These are phyloP conservation scores for Notocelia uddmanniana DNA, from an alignment of 2,888 invertebrate species.

Conservation along the genomic window DNA sequence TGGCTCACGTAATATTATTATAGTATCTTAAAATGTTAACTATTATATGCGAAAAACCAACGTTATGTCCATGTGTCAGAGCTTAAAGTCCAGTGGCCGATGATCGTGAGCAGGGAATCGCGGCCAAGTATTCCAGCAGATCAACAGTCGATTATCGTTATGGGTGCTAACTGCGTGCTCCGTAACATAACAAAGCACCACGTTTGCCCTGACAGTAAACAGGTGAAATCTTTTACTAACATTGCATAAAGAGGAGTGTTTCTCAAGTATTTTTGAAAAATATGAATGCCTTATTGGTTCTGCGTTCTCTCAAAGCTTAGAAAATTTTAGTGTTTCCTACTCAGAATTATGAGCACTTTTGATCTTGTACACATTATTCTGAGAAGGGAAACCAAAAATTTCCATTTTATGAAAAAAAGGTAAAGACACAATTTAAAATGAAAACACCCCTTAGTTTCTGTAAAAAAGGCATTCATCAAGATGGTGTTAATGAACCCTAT, in stretches of 20 bases:
- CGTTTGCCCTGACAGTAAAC: slow-evolving; percentile 34
- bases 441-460: no score
- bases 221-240: slow-evolving; percentile 47
- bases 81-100: background rate
- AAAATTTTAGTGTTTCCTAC: no score
- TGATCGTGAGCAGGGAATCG: background rate
- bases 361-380: no score
- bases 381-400: no score
- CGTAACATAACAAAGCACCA: slow-evolving; percentile 40
- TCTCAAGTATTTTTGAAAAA: background rate
- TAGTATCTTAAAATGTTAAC: slow-evolving; percentile 8
- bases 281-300: no score
- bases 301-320: no score
- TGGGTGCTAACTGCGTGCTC: slow-evolving; percentile 38
- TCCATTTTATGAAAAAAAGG: no score
- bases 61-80: background rate
- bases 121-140: slow-evolving; percentile 24
- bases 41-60: background rate
- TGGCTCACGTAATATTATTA: slow-evolving; percentile 40
- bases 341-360: no score
- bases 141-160: slow-evolving; percentile 46
- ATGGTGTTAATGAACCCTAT: no score
- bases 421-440: no score
- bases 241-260: slow-evolving; percentile 41
- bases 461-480: no score